Evolutionary conservation across 1,140 invertebrate species (phyloP), one percentile per base, ranked within the genome.

Genomic region (Ericerus pela): DNA sequence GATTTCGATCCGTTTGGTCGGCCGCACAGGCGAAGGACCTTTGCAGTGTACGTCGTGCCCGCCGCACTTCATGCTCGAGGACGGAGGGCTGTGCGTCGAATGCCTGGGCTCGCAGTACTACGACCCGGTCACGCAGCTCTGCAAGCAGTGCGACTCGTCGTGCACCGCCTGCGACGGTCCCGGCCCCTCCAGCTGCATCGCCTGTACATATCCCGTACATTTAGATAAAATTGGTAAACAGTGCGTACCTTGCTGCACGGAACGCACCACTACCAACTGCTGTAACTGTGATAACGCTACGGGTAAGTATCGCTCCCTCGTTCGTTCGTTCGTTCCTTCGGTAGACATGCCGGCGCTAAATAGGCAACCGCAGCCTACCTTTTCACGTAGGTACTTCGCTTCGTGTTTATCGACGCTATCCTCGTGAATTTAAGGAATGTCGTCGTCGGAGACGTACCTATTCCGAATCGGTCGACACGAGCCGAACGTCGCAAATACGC

Each of bases 101-200:
- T 84, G 81, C 60, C 72, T 82, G 1, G 77, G 77, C 12, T 78
- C 79, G 0, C 80, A 84, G 66, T 84, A 81, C 66, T 82, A 84
- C 61, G 82, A 84, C 59, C 67, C 76, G 0, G 68, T 73, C n/a
- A 81, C 76, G 14, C 77, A 78, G 59, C 74, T 76, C 0, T 86
- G 84, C 61, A 75, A 75, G 59, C 71, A 71, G 1, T 87, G 84
- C 60, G 78, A 85, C 61, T 63, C 72, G 0, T 75, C 78, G n/a
- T 87, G 84, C 56, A 71, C 73, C 2, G 75, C 79, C 1, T 87
- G 83, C 62, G 76, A 75, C 2, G 82, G 81, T 0, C 77, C 81
- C 0, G 81, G 81, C 0, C 76, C 78, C 56, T 81, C 79, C 61
- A 80, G 78, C 54, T 85, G 83, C 62, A 71, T 77, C 0, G 72